phyloP scores from a whole-genome alignment of 2,888 invertebrate genomes.

The Leuctra nigra region DNA sequence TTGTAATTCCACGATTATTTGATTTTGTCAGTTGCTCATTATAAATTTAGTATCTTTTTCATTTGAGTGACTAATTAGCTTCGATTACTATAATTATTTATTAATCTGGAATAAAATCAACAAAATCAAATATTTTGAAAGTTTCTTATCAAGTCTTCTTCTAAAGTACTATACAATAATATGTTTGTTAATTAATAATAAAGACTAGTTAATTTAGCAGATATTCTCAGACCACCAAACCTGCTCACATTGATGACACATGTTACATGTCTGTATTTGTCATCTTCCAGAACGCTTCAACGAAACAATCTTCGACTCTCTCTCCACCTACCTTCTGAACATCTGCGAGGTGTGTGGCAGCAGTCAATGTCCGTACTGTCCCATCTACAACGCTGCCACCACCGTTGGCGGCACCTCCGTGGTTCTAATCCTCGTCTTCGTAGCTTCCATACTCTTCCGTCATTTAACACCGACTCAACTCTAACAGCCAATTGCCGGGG shows the following conservation, averaged over 20 bases:
- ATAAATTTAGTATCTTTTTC: too few relatives aligned
- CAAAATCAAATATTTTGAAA: too few relatives aligned
- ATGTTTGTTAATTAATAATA: not conserved
- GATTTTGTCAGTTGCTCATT: too few relatives aligned
- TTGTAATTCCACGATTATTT: too few relatives aligned
- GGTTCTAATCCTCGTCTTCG: slow-evolving; percentile 9
- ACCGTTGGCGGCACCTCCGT: slow-evolving; percentile 33
- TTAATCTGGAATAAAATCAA: too few relatives aligned
- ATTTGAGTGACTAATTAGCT: too few relatives aligned
- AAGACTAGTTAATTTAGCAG: not conserved
- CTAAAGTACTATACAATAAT: not conserved
- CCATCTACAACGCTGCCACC: slow-evolving; percentile 66
- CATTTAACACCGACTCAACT: slow-evolving; percentile 17
- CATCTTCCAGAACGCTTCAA: slow-evolving; percentile 81
- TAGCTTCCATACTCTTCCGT: slow-evolving; percentile 19
- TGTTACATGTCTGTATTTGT: not conserved
- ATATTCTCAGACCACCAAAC: not conserved
- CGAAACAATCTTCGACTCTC: slow-evolving; percentile 83
- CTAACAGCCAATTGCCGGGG: slow-evolving; percentile 9
- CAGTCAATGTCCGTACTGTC: slow-evolving; percentile 89
- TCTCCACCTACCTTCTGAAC: slow-evolving; percentile 78
- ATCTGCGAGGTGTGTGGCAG: slow-evolving; percentile 94
- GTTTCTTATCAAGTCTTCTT: too few relatives aligned
- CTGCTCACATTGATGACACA: not conserved
- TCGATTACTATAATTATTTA: too few relatives aligned